Percentiles rank a stretch among this genome's conserved stretches.
Conservation (phyloP, 2,113 vertebrate species). For the Rhagologus leucostigma region DNA sequence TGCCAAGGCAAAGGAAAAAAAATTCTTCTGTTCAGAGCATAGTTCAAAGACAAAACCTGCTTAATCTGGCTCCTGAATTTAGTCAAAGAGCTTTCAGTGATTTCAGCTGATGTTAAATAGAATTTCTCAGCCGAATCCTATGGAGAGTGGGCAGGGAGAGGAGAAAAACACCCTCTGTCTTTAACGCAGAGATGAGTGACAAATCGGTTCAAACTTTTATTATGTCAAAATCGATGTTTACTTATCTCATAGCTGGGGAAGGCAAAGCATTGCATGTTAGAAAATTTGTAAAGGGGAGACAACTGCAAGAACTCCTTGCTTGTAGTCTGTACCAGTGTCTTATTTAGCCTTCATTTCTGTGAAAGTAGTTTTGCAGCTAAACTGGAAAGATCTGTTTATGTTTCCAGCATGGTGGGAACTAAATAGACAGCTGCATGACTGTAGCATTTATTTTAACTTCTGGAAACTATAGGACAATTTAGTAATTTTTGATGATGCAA, state of each 20-base stretch:
- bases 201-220: neutral
- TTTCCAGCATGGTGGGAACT: neutral
- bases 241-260: neutral
- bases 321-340: neutral
- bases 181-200: neutral
- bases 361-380: neutral
- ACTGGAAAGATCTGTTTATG: neutral
- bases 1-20: neutral
- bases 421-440: neutral
- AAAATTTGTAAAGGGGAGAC: neutral
- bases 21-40: neutral
- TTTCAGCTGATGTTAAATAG: neutral
- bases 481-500: neutral
- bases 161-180: neutral
- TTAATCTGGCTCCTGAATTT: neutral
- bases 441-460: neutral
- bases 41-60: slow-evolving; percentile 17
- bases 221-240: neutral
- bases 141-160: neutral
- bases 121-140: neutral
- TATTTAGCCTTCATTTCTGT: neutral
- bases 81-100: neutral
- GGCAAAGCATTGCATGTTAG: neutral
- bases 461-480: neutral
- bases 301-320: neutral